A percentile compares a stretch with the other conserved stretches of the same genome.
phyloP scores from a whole-genome alignment of 2,113 vertebrate genomes.

The Dicaeum eximium region DNA sequence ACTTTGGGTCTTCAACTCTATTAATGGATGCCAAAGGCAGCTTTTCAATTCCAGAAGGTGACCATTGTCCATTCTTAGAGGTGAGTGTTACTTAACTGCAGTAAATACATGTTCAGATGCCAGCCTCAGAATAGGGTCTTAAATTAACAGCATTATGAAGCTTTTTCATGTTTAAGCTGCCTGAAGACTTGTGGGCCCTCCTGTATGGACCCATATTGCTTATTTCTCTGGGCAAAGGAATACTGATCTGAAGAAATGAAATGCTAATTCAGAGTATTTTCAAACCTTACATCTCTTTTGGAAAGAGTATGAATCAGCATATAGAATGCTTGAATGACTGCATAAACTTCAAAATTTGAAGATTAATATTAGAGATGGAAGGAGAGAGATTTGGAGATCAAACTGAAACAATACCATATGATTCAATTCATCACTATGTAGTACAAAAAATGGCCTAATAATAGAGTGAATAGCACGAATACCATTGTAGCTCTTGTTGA shows the following conservation, averaged over 20 bases:
- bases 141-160: not conserved
- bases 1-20: not conserved
- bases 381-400: not conserved
- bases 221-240: not conserved
- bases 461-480: not conserved
- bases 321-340: not conserved
- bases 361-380: not conserved
- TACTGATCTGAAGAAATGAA: not conserved
- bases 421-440: not conserved
- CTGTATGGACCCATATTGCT: not conserved
- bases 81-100: not conserved
- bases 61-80: not conserved
- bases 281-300: not conserved
- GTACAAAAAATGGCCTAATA: not conserved
- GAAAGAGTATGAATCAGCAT: not conserved
- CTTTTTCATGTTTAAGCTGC: not conserved
- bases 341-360: not conserved
- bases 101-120: not conserved
- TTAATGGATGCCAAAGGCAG: not conserved
- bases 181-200: not conserved
- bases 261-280: not conserved
- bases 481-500: not conserved
- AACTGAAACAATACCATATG: not conserved
- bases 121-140: not conserved
- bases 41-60: not conserved